These are phyloP conservation scores for Clupea harengus DNA, from an alignment of 2,113 vertebrate genomes.

Conservation along the genomic window DNA sequence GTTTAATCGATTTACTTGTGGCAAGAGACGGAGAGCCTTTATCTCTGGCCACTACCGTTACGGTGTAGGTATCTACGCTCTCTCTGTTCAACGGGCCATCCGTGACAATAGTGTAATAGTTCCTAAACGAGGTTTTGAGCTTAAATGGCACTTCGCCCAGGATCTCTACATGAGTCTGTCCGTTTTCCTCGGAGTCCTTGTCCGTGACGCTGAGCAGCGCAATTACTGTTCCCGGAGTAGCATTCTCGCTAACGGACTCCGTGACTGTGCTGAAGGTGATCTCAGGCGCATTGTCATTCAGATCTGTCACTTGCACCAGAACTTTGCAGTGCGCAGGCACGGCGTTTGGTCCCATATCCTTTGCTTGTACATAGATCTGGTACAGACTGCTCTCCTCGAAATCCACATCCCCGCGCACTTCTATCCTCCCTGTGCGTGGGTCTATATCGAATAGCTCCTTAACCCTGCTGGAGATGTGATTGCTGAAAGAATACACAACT, in stretches of 20 bases:
- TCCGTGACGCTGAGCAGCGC: constrained; percentile 93
- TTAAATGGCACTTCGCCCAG: constrained; percentile 92
- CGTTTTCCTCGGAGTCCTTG: constrained; percentile 90
- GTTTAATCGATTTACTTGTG: constrained; percentile 89
- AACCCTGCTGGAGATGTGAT: constrained; percentile 87
- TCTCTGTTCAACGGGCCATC: constrained; percentile 92
- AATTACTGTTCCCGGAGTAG: constrained; percentile 90
- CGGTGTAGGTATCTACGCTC: constrained; percentile 84
- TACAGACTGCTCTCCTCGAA: constrained; percentile 90
- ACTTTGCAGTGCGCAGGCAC: constrained; percentile 97
- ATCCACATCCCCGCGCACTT: constrained; percentile 91
- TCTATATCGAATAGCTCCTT: constrained; percentile 89
- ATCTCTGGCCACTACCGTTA: constrained; percentile 90
- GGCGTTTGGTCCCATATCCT: constrained; percentile 93
- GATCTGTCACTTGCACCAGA: constrained; percentile 85
- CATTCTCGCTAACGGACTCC: constrained; percentile 91
- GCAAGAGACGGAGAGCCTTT: constrained; percentile 82
- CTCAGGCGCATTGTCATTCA: constrained; percentile 94
- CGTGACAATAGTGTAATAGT: constrained; percentile 93
- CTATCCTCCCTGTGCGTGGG: constrained; percentile 86
- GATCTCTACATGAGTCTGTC: constrained; percentile 90
- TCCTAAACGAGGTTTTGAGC: constrained; percentile 91
- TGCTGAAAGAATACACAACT: constrained; percentile 92
- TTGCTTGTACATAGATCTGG: constrained; percentile 95
- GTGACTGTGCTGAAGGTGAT: constrained; percentile 96